Conservation (phyloP, 2,797 vertebrate genomes). For the Clamator glandarius region DNA sequence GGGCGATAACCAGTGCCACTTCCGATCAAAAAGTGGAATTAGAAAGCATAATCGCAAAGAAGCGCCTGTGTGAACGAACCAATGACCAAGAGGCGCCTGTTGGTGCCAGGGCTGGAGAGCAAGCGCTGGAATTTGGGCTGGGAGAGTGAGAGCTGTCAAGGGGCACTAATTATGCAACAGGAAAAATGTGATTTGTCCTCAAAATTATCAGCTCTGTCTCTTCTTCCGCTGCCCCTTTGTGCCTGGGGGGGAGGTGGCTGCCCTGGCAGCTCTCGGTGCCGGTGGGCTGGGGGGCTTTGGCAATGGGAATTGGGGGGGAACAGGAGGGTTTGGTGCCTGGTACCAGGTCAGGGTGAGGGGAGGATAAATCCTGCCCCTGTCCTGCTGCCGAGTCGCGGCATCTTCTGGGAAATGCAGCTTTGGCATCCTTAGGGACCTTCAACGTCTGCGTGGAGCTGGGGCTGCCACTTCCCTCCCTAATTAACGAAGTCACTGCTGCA, state of each 20-base stretch:
- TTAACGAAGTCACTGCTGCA: neutral
- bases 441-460: neutral
- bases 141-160: neutral
- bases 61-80: neutral
- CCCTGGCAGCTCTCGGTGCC: neutral
- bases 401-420: accelerated
- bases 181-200: neutral
- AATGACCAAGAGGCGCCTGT: conserved; percentile 2
- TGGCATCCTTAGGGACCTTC: neutral
- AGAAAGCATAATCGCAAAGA: too few relatives aligned
- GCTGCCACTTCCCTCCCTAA: neutral
- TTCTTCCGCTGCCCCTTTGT: neutral
- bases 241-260: neutral
- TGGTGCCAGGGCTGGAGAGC: accelerated
- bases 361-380: neutral
- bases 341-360: neutral
- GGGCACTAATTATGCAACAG: neutral
- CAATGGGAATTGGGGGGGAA: neutral
- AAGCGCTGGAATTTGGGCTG: neutral
- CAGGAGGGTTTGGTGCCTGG: neutral
- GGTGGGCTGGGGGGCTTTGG: neutral
- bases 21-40: neutral
- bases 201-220: neutral
- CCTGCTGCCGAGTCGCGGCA: neutral
- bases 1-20: neutral